These are phyloP conservation scores for Macroramphosus scolopax DNA, from an alignment of 2,797 vertebrate genomes.

Conservation along the genomic window DNA sequence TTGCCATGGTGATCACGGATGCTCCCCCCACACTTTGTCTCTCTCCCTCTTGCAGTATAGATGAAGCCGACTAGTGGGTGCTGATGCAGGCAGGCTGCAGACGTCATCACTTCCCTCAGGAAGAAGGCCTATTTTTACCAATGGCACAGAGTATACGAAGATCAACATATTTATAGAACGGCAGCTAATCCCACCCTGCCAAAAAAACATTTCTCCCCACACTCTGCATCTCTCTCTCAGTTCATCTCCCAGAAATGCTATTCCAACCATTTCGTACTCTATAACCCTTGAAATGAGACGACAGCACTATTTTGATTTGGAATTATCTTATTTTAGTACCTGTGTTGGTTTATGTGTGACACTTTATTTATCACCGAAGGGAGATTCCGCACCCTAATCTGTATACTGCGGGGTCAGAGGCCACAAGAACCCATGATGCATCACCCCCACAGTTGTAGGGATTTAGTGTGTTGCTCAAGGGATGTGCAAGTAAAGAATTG, in stretches of 20 bases:
- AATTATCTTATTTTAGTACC: no score
- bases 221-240: slow-evolving; percentile 11
- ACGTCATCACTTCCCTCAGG: slow-evolving; percentile 72
- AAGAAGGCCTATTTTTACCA: slow-evolving; percentile 74
- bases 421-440: neutral
- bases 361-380: no score
- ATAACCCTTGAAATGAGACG: slow-evolving; percentile 10
- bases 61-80: slow-evolving; percentile 53
- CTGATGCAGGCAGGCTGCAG: slow-evolving; percentile 71
- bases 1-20: slow-evolving; percentile 72
- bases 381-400: neutral
- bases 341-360: no score
- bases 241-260: slow-evolving; percentile 15
- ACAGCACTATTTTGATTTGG: no score
- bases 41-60: slow-evolving; percentile 39
- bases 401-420: neutral
- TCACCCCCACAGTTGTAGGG: no score
- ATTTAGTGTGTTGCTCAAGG: no score
- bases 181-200: slow-evolving; percentile 48
- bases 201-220: slow-evolving; percentile 38
- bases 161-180: slow-evolving; percentile 68
- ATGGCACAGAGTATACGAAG: slow-evolving; percentile 55
- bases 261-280: slow-evolving; percentile 16
- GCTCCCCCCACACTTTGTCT: slow-evolving; percentile 52
- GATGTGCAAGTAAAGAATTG: no score